Conservation (phyloP, 2,797 vertebrate species). For the Holocentrus rufus region DNA sequence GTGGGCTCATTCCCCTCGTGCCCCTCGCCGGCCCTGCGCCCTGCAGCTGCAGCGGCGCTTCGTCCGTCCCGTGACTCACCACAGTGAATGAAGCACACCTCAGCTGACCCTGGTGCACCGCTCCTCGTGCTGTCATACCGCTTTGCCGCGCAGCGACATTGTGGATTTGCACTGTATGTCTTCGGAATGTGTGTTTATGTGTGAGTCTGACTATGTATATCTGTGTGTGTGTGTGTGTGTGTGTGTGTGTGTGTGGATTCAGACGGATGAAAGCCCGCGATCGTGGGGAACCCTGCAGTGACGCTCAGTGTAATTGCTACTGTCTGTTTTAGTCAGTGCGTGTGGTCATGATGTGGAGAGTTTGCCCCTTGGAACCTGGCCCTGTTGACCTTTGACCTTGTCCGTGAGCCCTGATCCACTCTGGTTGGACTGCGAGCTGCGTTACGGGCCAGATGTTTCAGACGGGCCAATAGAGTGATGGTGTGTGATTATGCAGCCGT, state of each 20-base stretch:
- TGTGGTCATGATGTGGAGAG: constrained; percentile 20
- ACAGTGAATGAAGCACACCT: constrained; percentile 44
- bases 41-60: constrained; percentile 21
- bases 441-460: neutral
- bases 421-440: constrained; percentile 13
- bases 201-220: constrained; percentile 11
- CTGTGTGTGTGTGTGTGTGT: neutral
- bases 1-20: constrained; percentile 32
- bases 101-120: constrained; percentile 21
- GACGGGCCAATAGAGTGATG: constrained; percentile 18
- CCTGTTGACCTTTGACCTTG: constrained; percentile 56
- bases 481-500: constrained; percentile 9
- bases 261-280: constrained; percentile 34
- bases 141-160: no score
- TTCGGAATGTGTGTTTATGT: constrained; percentile 26
- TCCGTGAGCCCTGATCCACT: constrained; percentile 8
- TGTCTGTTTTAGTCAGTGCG: constrained; percentile 46
- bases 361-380: constrained; percentile 26
- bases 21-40: constrained; percentile 17
- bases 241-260: constrained; percentile 19
- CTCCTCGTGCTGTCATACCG: constrained; percentile 2
- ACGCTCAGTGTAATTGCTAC: constrained; percentile 36
- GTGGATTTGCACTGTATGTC: constrained; percentile 16
- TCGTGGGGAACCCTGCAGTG: constrained; percentile 50
- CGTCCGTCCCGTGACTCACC: constrained; percentile 50